Conservation (phyloP, 2,797 vertebrate species). For the Hydrophis major region DNA sequence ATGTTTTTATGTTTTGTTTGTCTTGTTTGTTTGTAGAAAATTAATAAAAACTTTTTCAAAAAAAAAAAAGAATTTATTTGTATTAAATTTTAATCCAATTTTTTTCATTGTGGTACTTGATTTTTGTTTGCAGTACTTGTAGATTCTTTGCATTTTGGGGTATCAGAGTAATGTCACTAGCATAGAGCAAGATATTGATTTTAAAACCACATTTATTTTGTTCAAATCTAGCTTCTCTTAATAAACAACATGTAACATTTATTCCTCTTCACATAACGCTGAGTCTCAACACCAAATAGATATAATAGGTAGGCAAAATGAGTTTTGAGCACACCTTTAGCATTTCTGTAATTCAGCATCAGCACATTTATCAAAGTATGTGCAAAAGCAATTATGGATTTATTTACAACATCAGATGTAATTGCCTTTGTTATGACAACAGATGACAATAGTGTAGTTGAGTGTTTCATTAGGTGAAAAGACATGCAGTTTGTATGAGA, state of each 20-base stretch:
- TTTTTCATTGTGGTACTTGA: too few species aligned
- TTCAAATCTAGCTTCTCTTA: background rate
- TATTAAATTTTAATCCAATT: too few species aligned
- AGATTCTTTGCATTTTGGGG: too few species aligned
- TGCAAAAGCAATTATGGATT: background rate
- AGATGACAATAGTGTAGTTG: conserved; percentile 27
- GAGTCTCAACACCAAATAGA: conserved; percentile 40
- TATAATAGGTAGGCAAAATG: conserved; percentile 28
- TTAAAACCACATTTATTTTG: too few species aligned
- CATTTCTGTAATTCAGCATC: conserved; percentile 30
- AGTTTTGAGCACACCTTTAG: conserved; percentile 45
- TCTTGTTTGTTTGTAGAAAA: too few species aligned
- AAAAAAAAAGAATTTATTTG: too few species aligned
- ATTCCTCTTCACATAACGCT: conserved; percentile 44
- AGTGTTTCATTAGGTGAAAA: conserved; percentile 15
- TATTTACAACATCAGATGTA: conserved; percentile 11
- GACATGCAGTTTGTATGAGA: background rate
- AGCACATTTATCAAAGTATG: conserved; percentile 48
- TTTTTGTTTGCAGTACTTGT: too few species aligned
- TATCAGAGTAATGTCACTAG: too few species aligned
- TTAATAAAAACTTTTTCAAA: too few species aligned
- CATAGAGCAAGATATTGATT: too few species aligned
- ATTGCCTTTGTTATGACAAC: conserved; percentile 39
- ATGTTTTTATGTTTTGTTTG: too few species aligned
- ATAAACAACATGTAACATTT: background rate